These are phyloP conservation scores for Forbesichthys papilliferus DNA, from an alignment of 2,113 vertebrate genomes.

Conservation along the genomic window DNA sequence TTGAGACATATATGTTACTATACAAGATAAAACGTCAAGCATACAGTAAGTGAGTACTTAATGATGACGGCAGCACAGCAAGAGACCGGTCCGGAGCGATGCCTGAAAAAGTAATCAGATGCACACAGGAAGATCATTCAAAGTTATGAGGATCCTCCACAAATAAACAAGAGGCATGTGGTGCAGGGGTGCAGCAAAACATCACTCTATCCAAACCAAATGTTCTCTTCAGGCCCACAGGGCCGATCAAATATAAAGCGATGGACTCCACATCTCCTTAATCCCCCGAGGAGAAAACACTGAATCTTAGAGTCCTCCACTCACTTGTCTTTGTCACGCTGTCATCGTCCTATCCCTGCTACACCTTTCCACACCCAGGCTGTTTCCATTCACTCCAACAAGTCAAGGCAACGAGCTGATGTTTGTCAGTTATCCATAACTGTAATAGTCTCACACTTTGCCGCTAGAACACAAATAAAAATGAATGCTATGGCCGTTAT, in stretches of 20 bases:
- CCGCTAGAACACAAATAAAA: too few relatives aligned
- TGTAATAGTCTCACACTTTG: too few relatives aligned
- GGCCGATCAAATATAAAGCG: conserved; percentile 53
- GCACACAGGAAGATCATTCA: conserved; percentile 23
- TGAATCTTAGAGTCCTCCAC: not conserved
- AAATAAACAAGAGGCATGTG: conserved; percentile 38
- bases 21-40: not conserved
- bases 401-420: too few relatives aligned
- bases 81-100: conserved; percentile 14
- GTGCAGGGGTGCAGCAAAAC: conserved; percentile 6
- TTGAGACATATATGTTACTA: not conserved
- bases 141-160: conserved; percentile 29
- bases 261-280: conserved; percentile 27
- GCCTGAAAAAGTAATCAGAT: conserved; percentile 11
- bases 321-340: not conserved
- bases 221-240: conserved; percentile 36
- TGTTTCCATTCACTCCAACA: too few relatives aligned
- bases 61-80: conserved; percentile 12
- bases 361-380: not conserved
- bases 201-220: conserved; percentile 37
- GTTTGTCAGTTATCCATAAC: too few relatives aligned
- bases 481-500: too few relatives aligned
- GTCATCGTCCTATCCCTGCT: not conserved
- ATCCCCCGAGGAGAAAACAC: conserved; percentile 17
- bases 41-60: not conserved